These are phyloP conservation scores for Penaeus monodon DNA, from an alignment of 2,888 invertebrate genomes.

Conservation along the genomic window DNA sequence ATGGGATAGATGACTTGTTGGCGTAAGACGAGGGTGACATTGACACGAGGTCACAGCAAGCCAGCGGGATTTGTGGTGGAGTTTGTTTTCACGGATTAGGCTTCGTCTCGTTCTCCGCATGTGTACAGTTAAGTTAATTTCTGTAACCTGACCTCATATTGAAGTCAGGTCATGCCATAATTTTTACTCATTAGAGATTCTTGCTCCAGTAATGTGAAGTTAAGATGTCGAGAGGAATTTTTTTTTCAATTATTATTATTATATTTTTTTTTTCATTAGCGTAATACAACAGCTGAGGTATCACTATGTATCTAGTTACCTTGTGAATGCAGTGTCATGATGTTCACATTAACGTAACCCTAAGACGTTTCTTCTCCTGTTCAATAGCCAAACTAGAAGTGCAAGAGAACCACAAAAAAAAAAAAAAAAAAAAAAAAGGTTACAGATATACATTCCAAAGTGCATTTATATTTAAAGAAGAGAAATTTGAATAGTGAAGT, in stretches of 20 bases:
- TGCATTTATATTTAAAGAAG: background rate
- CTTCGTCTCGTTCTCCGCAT: conserved; percentile 26
- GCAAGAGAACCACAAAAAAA: background rate
- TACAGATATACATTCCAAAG: conserved; percentile 24
- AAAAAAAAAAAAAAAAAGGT: too few relatives aligned
- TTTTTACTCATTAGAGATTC: conserved; percentile 19
- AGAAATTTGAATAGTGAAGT: background rate
- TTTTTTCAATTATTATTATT: too few relatives aligned
- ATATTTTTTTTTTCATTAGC: too few relatives aligned
- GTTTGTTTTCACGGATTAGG: background rate
- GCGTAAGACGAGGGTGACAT: too few relatives aligned
- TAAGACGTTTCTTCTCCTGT: conserved; percentile 12
- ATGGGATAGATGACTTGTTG: too few relatives aligned
- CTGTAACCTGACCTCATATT: conserved; percentile 49
- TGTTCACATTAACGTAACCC: background rate
- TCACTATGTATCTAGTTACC: too few relatives aligned
- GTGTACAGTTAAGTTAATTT: conserved; percentile 9
- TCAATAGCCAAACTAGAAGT: background rate
- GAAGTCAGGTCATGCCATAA: conserved; percentile 30
- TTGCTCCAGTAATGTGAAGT: conserved; percentile 10
- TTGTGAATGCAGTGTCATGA: too few relatives aligned
- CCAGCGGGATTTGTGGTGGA: background rate
- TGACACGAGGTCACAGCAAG: too few relatives aligned
- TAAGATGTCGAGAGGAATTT: background rate
- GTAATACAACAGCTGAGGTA: too few relatives aligned